Base-by-base conservation (phyloP, 1,140 invertebrate genomes). In the Coelopa frigida region DNA sequence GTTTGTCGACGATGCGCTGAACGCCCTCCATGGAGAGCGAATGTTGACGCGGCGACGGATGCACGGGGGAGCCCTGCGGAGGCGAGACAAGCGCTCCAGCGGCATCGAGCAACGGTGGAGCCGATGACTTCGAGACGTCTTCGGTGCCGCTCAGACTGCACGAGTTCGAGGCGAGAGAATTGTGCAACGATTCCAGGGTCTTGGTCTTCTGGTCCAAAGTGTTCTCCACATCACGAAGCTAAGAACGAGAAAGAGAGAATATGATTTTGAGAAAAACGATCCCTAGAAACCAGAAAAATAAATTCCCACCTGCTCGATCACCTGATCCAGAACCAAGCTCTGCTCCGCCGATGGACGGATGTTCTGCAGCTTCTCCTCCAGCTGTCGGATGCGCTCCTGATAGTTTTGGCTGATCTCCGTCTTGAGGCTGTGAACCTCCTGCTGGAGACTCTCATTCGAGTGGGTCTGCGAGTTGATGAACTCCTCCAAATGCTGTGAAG, bases 141-240 rank as follows among this genome's bases (percentile, higher is more conserved):
- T 89, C 86, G 49, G 82, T 85, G 17, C 80, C 83, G 29, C 84
- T 83, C 51, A 81, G 81, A 47, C 81, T 75, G 58, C 67, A 72
- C 3, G 65, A 63, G 18, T 74, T 77, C 41, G 68, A 77, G 32
- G 73, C 75, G 62, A 55, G 72, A 55, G 63, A 75, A 57, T 73
- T 78, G 72, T 86, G 82, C n/a, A 81, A 51, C 1, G 76, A 73
- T 70, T 89, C 85, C 21, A 88, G 55, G 26, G 78, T 77, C 46
- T 77, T 78, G 5, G 81, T 85, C 60, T 80, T 78, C 56, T 79
- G 76, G 39, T 80, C 79, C 17, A 86, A 33, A 20, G 74, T 71
- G 52, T 61, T 70, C 60, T 81, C 76, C 52, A 84, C 74, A 24
- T 79, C 78, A 15, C 72, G 68, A 15, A 85, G 52, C 17, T 66